phyloP scores from a whole-genome alignment of 2,888 invertebrate species.

The Branchinecta sandiegonensis region DNA sequence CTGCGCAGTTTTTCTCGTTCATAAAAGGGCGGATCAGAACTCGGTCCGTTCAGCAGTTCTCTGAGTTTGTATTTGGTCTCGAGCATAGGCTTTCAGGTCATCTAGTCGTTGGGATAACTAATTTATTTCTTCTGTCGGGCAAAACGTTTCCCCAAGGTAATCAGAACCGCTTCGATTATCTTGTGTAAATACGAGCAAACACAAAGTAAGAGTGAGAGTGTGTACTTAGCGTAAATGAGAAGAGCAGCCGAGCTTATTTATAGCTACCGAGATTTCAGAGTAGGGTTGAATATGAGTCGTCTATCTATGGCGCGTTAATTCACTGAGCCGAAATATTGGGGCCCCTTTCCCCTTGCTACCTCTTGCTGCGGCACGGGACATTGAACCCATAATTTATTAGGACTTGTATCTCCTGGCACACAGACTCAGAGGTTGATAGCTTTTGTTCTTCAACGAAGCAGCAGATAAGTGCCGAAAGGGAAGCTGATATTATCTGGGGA shows the following conservation, averaged over 20 bases:
- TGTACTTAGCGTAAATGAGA: not conserved
- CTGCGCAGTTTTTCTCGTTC: no score
- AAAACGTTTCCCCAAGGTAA: no score
- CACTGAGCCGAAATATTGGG: conserved; percentile 11
- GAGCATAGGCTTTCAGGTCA: no score
- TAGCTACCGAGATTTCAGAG: no score
- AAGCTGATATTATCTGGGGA: conserved; percentile 10
- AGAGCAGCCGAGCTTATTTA: not conserved
- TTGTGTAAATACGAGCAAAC: conserved; percentile 6
- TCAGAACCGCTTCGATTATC: not conserved
- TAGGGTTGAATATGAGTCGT: no score
- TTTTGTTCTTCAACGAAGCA: conserved; percentile 15
- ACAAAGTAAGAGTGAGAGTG: conserved; percentile 13
- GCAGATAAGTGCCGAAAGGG: conserved; percentile 14
- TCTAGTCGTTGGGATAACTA: no score
- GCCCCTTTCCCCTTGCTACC: conserved; percentile 3
- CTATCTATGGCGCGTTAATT: not conserved
- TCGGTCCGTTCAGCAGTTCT: no score
- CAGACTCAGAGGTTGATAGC: conserved; percentile 12
- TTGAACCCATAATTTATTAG: conserved; percentile 12
- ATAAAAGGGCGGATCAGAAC: no score
- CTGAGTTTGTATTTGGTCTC: no score
- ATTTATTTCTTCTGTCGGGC: no score
- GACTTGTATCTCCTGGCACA: not conserved
- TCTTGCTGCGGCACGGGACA: conserved; percentile 15